Evolutionary conservation across 1,140 invertebrate genomes (phyloP).

Genomic region (Chrysopa pallens): DNA sequence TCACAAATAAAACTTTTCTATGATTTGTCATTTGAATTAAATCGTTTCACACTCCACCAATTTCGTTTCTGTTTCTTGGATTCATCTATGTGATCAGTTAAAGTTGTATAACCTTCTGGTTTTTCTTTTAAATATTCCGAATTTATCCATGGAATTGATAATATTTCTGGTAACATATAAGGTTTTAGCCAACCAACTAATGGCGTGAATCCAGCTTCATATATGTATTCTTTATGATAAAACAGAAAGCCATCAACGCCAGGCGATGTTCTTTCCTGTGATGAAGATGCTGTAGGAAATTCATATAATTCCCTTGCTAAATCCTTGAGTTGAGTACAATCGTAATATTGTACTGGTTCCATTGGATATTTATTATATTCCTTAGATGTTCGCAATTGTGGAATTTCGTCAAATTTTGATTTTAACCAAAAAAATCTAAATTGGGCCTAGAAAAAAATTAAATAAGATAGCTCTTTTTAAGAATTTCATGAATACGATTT

Average conservation of each 20-base stretch:
- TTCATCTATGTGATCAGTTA: conserved; percentile 22
- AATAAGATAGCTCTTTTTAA: too few relatives aligned
- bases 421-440: conserved; percentile 57
- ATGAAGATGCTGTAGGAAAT: conserved; percentile 6
- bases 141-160: conserved; percentile 27
- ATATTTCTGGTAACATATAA: conserved; percentile 64
- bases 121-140: conserved; percentile 16
- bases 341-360: too few relatives aligned
- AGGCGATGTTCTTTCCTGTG: neutral
- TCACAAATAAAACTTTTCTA: too few relatives aligned
- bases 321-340: too few relatives aligned
- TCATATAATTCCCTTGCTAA: too few relatives aligned
- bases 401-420: conserved; percentile 37
- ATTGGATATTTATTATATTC: conserved; percentile 25
- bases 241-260: conserved; percentile 60
- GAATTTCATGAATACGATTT: too few relatives aligned
- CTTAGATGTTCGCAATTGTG: conserved; percentile 20
- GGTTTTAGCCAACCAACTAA: conserved; percentile 73
- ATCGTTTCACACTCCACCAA: neutral
- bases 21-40: too few relatives aligned
- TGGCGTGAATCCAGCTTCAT: conserved; percentile 57
- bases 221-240: conserved; percentile 57
- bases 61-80: neutral
- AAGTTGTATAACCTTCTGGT: conserved; percentile 25
- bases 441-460: conserved; percentile 34